phyloP scores from a whole-genome alignment of 2,888 invertebrate genomes.

The Stenodema calcarata region DNA sequence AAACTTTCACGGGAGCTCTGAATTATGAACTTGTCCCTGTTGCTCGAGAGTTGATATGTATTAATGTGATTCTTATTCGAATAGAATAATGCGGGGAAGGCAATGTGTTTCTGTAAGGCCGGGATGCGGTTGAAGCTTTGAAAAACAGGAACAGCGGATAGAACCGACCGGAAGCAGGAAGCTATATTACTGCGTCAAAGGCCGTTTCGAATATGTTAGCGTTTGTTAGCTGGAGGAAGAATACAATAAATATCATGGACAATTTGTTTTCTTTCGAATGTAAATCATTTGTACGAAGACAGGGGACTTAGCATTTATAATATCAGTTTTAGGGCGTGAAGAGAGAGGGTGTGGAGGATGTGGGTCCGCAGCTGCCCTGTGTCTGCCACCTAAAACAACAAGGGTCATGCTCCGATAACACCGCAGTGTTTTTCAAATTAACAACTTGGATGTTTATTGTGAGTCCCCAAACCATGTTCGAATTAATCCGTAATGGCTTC shows the following conservation, averaged over 20 bases:
- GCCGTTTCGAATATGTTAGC: not conserved
- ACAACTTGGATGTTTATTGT: not conserved
- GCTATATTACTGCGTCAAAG: conserved; percentile 3
- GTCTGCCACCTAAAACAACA: conserved; percentile 3
- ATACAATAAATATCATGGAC: conserved; percentile 31
- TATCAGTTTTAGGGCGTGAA: not conserved
- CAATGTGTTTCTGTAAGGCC: not conserved
- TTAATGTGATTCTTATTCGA: conserved; percentile 30
- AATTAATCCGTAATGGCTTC: not conserved
- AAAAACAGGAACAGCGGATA: not conserved
- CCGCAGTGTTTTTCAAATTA: not conserved
- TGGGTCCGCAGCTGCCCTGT: not conserved
- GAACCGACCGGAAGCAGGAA: conserved; percentile 15
- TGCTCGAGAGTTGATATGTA: not conserved
- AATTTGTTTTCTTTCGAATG: conserved; percentile 31
- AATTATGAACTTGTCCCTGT: not conserved
- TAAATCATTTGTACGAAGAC: conserved; percentile 33
- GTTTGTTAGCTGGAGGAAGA: not conserved
- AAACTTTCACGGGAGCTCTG: conserved; percentile 20
- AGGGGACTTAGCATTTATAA: conserved; percentile 44
- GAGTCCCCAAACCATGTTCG: not conserved
- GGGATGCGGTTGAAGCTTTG: not conserved
- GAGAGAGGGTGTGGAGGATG: not conserved
- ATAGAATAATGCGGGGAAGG: not conserved
- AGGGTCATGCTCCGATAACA: not conserved